Percentiles rank a stretch among this genome's conserved stretches.
These are phyloP conservation scores for Varecia variegata DNA, from an alignment of 2,797 vertebrate species.

Conservation along the genomic window DNA sequence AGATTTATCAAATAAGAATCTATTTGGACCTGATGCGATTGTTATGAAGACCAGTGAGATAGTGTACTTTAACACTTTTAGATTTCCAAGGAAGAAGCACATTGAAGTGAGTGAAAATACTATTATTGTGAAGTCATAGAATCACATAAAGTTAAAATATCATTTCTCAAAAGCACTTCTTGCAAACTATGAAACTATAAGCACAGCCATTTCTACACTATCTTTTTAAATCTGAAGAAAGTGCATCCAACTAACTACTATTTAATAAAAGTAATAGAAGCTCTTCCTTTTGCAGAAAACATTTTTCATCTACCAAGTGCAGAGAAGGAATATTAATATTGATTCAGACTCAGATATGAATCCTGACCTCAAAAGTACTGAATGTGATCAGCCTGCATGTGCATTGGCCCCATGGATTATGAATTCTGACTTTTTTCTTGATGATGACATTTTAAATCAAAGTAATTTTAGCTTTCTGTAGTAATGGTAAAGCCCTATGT, in stretches of 20 bases:
- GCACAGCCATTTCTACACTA: neutral
- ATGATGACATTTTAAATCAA: conserved; percentile 63
- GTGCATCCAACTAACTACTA: conserved; percentile 41
- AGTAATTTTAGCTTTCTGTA: conserved; percentile 42
- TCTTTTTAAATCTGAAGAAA: conserved; percentile 49
- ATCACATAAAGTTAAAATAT: conserved; percentile 55
- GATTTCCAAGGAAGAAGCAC: conserved; percentile 5
- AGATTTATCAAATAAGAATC: conserved; percentile 33
- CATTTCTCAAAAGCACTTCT: conserved; percentile 53
- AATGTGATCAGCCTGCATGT: conserved; percentile 50
- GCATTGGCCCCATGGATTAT: neutral
- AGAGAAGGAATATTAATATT: conserved; percentile 68
- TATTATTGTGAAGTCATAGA: conserved; percentile 39
- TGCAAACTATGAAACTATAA: conserved; percentile 40
- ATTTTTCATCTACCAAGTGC: conserved; percentile 61
- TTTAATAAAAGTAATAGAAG: conserved; percentile 68
- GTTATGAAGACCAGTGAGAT: neutral
- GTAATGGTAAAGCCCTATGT: neutral
- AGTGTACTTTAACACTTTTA: neutral
- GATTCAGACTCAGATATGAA: conserved; percentile 67
- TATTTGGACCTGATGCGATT: neutral
- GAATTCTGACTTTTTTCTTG: conserved; percentile 53
- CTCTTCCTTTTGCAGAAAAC: conserved; percentile 54
- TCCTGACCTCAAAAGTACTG: conserved; percentile 60
- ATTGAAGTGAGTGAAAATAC: conserved; percentile 25